Evolutionary conservation across 1,140 invertebrate genomes (phyloP).

Genomic region (Drosophila auraria): DNA sequence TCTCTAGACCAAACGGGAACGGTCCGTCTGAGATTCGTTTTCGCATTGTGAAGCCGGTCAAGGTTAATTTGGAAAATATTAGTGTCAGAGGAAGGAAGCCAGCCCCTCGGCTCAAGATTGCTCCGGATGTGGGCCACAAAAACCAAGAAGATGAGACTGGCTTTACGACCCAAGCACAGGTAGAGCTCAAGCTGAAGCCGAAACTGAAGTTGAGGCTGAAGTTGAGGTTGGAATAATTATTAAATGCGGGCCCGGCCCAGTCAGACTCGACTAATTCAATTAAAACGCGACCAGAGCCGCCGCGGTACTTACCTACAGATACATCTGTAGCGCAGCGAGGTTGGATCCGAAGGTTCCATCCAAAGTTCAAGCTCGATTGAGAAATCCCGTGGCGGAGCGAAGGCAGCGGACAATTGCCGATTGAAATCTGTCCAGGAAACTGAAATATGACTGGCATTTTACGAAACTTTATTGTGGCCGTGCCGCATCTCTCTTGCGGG

Average conservation of each 20-base stretch:
- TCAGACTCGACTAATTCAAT: conserved; percentile 62
- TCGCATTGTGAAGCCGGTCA: conserved; percentile 78
- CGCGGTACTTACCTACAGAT: conserved; percentile 16
- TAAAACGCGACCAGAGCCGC: conserved; percentile 49
- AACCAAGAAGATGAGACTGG: conserved; percentile 43
- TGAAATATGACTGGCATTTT: conserved; percentile 81
- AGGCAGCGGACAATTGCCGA: conserved; percentile 56
- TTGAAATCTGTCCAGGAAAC: conserved; percentile 69
- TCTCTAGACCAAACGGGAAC: conserved; percentile 62
- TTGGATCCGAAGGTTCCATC: conserved; percentile 38
- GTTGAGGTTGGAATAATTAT: conserved; percentile 22
- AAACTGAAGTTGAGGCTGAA: background rate
- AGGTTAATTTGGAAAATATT: conserved; percentile 78
- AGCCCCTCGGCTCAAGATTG: conserved; percentile 51
- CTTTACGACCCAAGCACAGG: conserved; percentile 50
- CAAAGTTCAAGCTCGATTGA: conserved; percentile 66
- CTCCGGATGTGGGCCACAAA: conserved; percentile 77
- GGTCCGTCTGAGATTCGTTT: conserved; percentile 53
- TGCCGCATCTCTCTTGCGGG: conserved; percentile 38
- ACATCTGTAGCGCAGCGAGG: conserved; percentile 10
- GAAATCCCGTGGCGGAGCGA: conserved; percentile 40
- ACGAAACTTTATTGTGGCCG: conserved; percentile 67
- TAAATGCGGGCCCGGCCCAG: conserved; percentile 41
- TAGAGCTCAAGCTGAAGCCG: conserved; percentile 11
- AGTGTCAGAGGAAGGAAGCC: conserved; percentile 52